Base-by-base conservation (phyloP, 2,113 vertebrate species). In the Tinamus guttatus region DNA sequence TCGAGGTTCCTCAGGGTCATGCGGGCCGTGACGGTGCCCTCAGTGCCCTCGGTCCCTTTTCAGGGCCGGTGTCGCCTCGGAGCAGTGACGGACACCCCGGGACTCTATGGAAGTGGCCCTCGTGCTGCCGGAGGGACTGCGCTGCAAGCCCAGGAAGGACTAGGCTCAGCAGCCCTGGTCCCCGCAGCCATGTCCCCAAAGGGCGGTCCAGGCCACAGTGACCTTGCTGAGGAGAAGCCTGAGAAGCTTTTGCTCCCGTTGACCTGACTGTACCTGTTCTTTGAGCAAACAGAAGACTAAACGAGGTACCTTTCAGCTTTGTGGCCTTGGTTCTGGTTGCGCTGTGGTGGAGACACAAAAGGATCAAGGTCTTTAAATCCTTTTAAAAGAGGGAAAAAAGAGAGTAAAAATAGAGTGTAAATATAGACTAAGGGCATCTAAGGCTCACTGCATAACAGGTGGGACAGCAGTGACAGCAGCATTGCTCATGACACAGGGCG, bases 171-270 rank as follows among this genome's bases (percentile, higher is more conserved):
- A 43, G 52, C 49, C 69, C 89, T 58, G 47, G 43, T 16, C 21
- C 38, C 47, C 9, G 30, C 20, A 2, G 1, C 68, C 1, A 0
- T 28, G 36, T 2, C 0, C 9, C 70, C 34, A 7, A 27, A 62
- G 54, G 30, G 11, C 73, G 40, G 45, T 59, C 40, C 77, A 17
- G 41, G 25, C 70, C 2, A 0, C 21, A 22, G 65, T 32, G 49
- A 17, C 7, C n/a, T n/a, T 0, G 3, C 11, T 36, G n/a, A 64
- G 34, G 60, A 43, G 36, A 41, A 40, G 10, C 22, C 40, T 22
- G 10, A 7, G 15, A 62, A 58, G 63, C 18, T 45, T 41, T 27
- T 67, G 28, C 52, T 73, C 2, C 36, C 9, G 0, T 30, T 28
- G 24, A 16, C 67, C 60, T 54, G 12, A 1, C 60, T 27, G n/a